phyloP scores from a whole-genome alignment of 2,888 invertebrate genomes.

The Trypoxylon attenuatum region DNA sequence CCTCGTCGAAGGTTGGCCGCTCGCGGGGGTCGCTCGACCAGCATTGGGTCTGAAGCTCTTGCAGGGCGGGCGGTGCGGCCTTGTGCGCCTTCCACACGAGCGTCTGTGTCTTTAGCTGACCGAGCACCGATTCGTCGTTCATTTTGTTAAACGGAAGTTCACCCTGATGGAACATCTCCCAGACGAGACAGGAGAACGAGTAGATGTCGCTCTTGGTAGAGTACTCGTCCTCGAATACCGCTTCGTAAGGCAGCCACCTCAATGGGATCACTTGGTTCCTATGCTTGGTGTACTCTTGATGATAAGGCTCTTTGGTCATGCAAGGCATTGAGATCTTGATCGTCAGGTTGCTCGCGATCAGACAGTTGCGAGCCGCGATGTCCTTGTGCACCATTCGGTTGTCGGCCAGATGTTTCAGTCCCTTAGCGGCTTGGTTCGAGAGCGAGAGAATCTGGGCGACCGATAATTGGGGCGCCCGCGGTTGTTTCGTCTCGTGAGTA shows the following conservation, averaged over 20 bases:
- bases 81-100: constrained; percentile 83
- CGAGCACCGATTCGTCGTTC: constrained; percentile 84
- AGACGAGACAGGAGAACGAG: constrained; percentile 90
- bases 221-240: constrained; percentile 91
- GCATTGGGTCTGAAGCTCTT: constrained; percentile 79
- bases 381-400: constrained; percentile 91
- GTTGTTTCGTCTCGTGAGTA: constrained; percentile 64
- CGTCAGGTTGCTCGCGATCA: constrained; percentile 87
- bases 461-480: constrained; percentile 79
- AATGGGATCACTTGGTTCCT: constrained; percentile 90
- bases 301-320: constrained; percentile 89
- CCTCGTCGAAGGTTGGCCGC: constrained; percentile 81
- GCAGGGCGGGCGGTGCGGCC: constrained; percentile 79
- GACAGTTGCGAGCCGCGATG: constrained; percentile 92
- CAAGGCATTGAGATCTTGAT: constrained; percentile 90
- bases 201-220: constrained; percentile 96
- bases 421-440: constrained; percentile 86
- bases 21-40: constrained; percentile 83
- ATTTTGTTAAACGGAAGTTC: constrained; percentile 85
- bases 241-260: constrained; percentile 93
- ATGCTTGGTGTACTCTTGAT: constrained; percentile 91
- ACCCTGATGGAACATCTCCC: constrained; percentile 91
- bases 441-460: constrained; percentile 81
- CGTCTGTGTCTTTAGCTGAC: constrained; percentile 79
- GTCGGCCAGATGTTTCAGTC: constrained; percentile 86